Evolutionary conservation across 2,797 vertebrate species (phyloP).

Genomic region (Anguilla pacifica): DNA sequence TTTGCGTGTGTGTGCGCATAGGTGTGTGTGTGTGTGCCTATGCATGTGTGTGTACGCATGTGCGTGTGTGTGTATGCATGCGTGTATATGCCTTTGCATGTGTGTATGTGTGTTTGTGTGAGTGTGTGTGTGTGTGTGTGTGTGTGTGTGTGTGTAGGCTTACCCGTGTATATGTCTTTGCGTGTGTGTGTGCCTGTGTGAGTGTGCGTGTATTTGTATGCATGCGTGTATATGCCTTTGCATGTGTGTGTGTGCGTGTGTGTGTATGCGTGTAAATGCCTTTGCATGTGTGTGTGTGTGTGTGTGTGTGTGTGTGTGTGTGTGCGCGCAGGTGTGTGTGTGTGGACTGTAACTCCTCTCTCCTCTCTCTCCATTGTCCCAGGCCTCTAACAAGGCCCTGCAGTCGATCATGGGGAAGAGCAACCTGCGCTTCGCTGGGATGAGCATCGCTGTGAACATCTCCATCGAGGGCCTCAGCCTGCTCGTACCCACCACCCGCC

Average conservation of each 20-base stretch:
- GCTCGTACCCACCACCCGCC: conserved; percentile 86
- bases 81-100: background rate
- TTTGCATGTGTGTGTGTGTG: background rate
- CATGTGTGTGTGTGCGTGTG: background rate
- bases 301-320: background rate
- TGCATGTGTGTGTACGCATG: background rate
- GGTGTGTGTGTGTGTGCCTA: background rate
- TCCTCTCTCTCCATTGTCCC: background rate
- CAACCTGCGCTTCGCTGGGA: conserved; percentile 92
- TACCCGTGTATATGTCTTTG: no score
- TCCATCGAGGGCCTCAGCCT: conserved; percentile 89
- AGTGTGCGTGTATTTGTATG: background rate
- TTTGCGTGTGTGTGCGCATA: conserved; percentile 7
- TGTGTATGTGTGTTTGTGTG: background rate
- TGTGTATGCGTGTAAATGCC: background rate
- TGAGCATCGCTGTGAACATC: conserved; percentile 91
- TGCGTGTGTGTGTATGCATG: background rate
- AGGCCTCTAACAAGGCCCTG: conserved; percentile 88
- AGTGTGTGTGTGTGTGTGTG: background rate
- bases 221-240: background rate
- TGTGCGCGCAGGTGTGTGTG: background rate
- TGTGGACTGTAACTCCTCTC: background rate
- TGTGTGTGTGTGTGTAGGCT: background rate
- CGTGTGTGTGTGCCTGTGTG: no score
- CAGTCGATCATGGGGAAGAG: conserved; percentile 91